Percentiles rank a stretch among this genome's conserved stretches.
These are phyloP conservation scores for Hoplostethus atlanticus DNA, from an alignment of 2,797 vertebrate species.

Conservation along the genomic window DNA sequence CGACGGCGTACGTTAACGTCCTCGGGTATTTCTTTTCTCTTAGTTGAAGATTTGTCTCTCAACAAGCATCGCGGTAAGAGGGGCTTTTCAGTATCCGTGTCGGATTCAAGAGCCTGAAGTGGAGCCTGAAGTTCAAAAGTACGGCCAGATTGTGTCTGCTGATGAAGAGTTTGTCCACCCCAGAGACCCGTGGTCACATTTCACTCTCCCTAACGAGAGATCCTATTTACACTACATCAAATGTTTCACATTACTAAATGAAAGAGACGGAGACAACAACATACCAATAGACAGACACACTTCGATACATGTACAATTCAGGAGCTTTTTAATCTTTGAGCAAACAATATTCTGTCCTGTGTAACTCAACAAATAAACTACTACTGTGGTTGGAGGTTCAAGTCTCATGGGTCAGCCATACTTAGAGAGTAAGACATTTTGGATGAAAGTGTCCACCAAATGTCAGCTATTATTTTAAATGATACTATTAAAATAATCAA, in stretches of 20 bases:
- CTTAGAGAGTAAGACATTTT: no score
- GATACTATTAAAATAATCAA: no score
- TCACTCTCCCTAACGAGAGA: neutral
- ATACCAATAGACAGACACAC: constrained; percentile 1
- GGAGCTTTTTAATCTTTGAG: neutral
- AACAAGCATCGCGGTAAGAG: neutral
- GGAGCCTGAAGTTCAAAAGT: no score
- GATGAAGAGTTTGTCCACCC: neutral
- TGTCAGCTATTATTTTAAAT: no score
- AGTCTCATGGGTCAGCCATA: no score
- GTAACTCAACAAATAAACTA: no score
- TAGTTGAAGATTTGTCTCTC: constrained; percentile 37
- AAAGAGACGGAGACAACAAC: no score
- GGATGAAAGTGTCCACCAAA: no score
- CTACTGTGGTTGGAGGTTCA: no score
- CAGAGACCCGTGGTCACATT: constrained; percentile 4
- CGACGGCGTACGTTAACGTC: constrained; percentile 37
- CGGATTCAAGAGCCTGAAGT: constrained; percentile 16
- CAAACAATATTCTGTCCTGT: no score
- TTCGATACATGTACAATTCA: neutral
- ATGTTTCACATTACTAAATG: neutral
- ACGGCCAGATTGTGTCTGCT: neutral
- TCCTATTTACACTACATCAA: no score
- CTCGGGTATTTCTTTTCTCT: constrained; percentile 12
- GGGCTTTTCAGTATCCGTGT: neutral